Evolutionary conservation across 2,113 vertebrate genomes (phyloP).

Genomic region (Petroica traversi): DNA sequence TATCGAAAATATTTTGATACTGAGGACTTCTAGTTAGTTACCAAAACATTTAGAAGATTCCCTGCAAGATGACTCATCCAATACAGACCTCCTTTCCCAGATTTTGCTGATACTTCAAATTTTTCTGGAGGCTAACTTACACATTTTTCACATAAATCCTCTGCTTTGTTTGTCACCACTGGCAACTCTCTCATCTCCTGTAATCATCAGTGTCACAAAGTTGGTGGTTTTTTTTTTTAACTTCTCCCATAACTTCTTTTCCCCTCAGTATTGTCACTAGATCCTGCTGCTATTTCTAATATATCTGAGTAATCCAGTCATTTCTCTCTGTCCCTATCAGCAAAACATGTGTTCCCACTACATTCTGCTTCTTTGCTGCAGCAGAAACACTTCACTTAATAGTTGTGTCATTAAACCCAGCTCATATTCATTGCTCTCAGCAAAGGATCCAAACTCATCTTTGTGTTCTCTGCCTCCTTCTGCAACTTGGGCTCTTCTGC

Average conservation of each 20-base stretch:
- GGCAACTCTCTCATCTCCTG: neutral
- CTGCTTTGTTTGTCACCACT: neutral
- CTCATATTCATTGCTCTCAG: neutral
- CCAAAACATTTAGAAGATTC: neutral
- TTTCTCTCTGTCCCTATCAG: neutral
- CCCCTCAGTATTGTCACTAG: neutral
- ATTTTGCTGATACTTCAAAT: neutral
- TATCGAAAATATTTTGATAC: neutral
- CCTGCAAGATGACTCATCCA: neutral
- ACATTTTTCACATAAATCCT: neutral
- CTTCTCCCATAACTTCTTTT: neutral
- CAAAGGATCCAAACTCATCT: neutral
- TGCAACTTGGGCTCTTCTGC: neutral
- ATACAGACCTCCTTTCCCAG: neutral
- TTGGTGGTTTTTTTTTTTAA: neutral
- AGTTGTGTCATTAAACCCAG: neutral
- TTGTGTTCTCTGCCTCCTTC: neutral
- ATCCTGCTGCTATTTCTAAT: neutral
- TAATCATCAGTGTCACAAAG: neutral
- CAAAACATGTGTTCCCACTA: neutral
- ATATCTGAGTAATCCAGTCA: neutral
- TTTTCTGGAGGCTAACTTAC: neutral
- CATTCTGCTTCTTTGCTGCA: neutral
- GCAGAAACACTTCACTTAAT: neutral
- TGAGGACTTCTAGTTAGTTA: neutral